A percentile compares a stretch with the other conserved stretches of the same genome.
Evolutionary conservation across 2,113 vertebrate genomes (phyloP).

Genomic region (Pedetes capensis): DNA sequence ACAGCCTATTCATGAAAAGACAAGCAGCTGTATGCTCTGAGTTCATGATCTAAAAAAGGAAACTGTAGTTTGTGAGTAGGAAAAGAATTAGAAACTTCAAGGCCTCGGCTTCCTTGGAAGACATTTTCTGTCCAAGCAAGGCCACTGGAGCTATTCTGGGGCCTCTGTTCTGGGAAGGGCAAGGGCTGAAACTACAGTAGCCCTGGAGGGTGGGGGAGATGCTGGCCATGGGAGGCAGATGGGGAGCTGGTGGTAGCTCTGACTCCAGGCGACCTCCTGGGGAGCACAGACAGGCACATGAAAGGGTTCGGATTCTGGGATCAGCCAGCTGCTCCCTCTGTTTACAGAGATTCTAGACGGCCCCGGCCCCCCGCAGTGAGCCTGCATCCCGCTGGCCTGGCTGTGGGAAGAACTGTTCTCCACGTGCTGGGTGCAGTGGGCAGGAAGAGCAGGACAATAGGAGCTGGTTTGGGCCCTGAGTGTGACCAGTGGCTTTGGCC

Average conservation of each 20-base stretch:
- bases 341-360: neutral
- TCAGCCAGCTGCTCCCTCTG: neutral
- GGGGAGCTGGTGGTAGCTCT: neutral
- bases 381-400: no score
- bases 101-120: constrained; percentile 11
- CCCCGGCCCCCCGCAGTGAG: no score
- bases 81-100: constrained; percentile 17
- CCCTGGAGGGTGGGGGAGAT: neutral
- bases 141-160: neutral
- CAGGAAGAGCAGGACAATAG: neutral
- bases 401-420: neutral
- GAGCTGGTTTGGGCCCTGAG: neutral
- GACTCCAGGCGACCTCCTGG: neutral
- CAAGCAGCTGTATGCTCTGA: neutral
- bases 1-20: neutral
- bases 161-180: neutral
- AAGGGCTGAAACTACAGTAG: neutral
- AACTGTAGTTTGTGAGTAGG: neutral
- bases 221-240: fast-evolving
- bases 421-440: fast-evolving
- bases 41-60: neutral
- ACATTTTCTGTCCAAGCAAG: neutral
- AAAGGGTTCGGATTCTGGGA: neutral
- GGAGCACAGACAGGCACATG: neutral
- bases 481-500: neutral